Evolutionary conservation across 2,888 invertebrate genomes (phyloP), one percentile per base, ranked within the genome.

Genomic region (Pheosia tremula): DNA sequence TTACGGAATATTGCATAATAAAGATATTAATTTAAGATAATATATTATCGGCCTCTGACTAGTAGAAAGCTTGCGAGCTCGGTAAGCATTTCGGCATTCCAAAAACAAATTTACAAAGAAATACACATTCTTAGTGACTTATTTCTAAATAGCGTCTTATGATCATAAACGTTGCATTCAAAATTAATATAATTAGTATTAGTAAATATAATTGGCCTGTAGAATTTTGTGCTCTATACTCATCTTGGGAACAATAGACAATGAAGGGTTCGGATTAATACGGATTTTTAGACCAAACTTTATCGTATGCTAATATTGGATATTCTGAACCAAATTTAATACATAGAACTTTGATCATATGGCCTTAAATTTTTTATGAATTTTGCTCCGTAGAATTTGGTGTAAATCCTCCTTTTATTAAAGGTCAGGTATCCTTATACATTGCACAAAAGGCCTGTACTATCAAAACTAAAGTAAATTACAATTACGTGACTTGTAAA

Each of bases 151-250:
- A 9, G 47, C 3, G 5, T 49, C n/a, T 68, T 71, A 67, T 66
- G 58, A 50, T 62, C 64, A 72, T 41, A 41, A 62, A 74, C 64
- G 71, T 74, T 69, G 78, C 78, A 75, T 76, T 80, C 58, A 65
- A 76, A 62, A 61, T 67, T 70, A 63, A 67, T n/a, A n/a, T n/a
- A n/a, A n/a, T n/a, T n/a, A n/a, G n/a, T n/a, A n/a, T n/a, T n/a
- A n/a, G n/a, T n/a, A n/a, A n/a, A n/a, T n/a, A 73, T 59, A 82
- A 83, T 78, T 81, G 80, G 75, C 70, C 75, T 79, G 76, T 78
- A 77, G 82, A 84, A 83, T 82, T 80, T 83, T 81, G 81, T 78
- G 79, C 78, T 74, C 66, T 74, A 80, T 83, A 82, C 80, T 81
- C 78, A 78, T 77, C 70, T 75, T 64, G 68, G 73, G 76, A 81